phyloP scores from a whole-genome alignment of 2,797 vertebrate species.

The Thunnus albacares region DNA sequence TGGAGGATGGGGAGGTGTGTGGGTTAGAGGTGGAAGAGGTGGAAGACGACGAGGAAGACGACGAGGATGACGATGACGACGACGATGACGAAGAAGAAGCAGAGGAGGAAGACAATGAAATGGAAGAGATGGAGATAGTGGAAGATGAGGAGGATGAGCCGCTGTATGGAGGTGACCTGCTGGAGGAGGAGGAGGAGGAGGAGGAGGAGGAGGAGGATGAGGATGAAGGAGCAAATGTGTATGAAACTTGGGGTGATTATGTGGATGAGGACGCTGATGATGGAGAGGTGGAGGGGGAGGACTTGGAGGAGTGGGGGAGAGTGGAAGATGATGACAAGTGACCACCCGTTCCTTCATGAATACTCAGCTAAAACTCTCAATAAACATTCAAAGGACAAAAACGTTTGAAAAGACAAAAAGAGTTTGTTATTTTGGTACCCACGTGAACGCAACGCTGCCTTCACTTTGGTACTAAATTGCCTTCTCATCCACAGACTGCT shows the following conservation, averaged over 20 bases:
- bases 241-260: conserved; percentile 70
- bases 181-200: conserved; percentile 57
- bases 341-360: conserved; percentile 44
- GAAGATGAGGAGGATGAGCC: conserved; percentile 68
- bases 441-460: conserved; percentile 75
- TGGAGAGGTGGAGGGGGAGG: conserved; percentile 48
- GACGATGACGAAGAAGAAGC: conserved; percentile 45
- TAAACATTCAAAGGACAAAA: conserved; percentile 51
- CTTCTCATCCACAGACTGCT: conserved; percentile 80
- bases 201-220: conserved; percentile 60
- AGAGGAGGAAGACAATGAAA: conserved; percentile 27
- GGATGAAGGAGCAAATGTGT: conserved; percentile 51
- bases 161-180: conserved; percentile 54
- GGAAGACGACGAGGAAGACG: conserved; percentile 13
- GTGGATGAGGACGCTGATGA: conserved; percentile 70
- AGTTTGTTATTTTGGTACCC: conserved; percentile 76
- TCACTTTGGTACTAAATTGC: conserved; percentile 79
- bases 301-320: conserved; percentile 72
- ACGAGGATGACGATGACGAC: conserved; percentile 54
- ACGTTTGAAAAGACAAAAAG: conserved; percentile 24
- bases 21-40: conserved; percentile 38
- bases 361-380: conserved; percentile 39
- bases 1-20: conserved; percentile 66
- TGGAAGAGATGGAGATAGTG: conserved; percentile 67
- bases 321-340: conserved; percentile 78